phyloP scores from a whole-genome alignment of 2,797 vertebrate genomes.

The Gobionotothen gibberifrons region DNA sequence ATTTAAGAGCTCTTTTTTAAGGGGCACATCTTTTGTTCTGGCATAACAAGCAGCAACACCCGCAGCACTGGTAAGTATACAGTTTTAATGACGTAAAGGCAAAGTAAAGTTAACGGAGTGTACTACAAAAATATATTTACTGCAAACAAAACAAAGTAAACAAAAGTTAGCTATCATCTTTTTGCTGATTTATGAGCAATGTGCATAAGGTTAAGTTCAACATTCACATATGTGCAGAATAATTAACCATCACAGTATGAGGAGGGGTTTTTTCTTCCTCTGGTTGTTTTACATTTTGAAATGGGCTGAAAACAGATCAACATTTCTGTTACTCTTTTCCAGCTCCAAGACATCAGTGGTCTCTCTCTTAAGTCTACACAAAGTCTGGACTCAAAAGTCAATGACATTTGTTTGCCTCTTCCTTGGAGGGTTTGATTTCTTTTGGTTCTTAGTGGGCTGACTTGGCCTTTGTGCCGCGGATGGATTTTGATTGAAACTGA shows the following conservation, averaged over 20 bases:
- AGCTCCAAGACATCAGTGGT: not conserved
- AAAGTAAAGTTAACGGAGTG: not conserved
- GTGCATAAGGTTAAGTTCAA: not conserved
- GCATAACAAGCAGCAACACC: not conserved
- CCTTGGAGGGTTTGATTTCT: slow-evolving; percentile 20
- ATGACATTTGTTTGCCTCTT: slow-evolving; percentile 2
- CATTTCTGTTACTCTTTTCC: not conserved
- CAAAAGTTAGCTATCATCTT: not conserved
- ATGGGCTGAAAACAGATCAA: not conserved
- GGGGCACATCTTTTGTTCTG: too few relatives aligned
- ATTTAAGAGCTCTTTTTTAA: not conserved
- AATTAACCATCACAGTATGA: not conserved
- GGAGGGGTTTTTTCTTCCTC: not conserved
- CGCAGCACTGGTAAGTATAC: not conserved
- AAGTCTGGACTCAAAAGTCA: slow-evolving; percentile 31
- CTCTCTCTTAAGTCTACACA: not conserved
- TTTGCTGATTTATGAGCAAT: not conserved
- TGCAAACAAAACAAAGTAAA: not conserved
- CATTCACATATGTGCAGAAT: not conserved
- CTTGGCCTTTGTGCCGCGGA: not conserved
- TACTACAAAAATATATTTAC: too few relatives aligned
- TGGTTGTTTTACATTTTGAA: slow-evolving; percentile 6
- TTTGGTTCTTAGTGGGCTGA: too few relatives aligned
- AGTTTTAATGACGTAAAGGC: not conserved
- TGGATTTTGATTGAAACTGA: not conserved